Conservation (phyloP, 2,888 invertebrate genomes). For the Cephus sareptanus region DNA sequence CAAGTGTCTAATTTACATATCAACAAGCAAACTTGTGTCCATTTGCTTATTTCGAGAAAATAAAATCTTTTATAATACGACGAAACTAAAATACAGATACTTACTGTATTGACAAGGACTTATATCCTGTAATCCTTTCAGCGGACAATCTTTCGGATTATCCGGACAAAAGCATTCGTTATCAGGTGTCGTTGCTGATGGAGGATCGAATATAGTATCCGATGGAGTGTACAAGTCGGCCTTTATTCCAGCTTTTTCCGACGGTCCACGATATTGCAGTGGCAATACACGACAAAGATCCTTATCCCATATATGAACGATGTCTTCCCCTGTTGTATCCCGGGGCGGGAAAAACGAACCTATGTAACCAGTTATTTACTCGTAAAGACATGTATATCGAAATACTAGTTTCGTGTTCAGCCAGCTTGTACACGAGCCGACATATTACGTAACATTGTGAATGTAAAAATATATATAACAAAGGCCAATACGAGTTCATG, state of each 20-base stretch:
- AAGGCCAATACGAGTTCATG: not conserved
- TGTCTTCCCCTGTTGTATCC: constrained; percentile 70
- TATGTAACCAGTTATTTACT: constrained; percentile 25
- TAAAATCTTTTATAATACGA: not conserved
- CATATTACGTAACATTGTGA: not conserved
- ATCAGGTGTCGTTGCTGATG: constrained; percentile 70
- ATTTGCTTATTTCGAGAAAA: not conserved
- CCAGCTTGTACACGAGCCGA: not conserved
- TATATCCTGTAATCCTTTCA: constrained; percentile 84
- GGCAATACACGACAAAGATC: constrained; percentile 87
- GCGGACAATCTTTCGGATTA: constrained; percentile 74
- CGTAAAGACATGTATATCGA: not conserved
- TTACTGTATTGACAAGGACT: constrained; percentile 89
- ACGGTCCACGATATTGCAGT: constrained; percentile 75
- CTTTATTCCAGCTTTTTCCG: constrained; percentile 78
- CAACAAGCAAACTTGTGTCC: too few species aligned
- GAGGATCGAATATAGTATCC: constrained; percentile 72
- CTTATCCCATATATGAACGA: constrained; percentile 84
- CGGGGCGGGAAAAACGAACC: constrained; percentile 89
- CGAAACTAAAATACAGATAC: constrained; percentile 40
- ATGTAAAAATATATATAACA: not conserved
- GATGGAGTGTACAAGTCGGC: constrained; percentile 81
- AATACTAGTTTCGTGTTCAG: not conserved
- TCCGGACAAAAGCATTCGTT: constrained; percentile 81
- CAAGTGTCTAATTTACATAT: too few species aligned